Conservation (phyloP, 2,113 vertebrate genomes). For the Lynx canadensis region DNA sequence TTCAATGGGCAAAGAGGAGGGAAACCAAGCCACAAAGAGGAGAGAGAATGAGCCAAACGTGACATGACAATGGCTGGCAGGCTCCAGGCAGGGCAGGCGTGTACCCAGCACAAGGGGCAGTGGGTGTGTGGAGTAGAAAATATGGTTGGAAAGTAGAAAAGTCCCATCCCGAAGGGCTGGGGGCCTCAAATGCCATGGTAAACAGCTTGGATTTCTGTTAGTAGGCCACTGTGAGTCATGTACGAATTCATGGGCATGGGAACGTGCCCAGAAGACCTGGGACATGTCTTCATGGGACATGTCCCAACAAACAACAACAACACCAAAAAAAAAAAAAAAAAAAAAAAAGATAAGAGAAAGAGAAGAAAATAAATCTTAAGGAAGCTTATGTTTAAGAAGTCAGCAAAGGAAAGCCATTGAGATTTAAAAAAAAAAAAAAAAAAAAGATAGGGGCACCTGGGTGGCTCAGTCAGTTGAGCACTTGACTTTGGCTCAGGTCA, state of each 20-base stretch:
- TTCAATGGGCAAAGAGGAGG: neutral
- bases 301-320: no score
- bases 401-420: neutral
- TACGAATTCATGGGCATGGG: neutral
- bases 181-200: neutral
- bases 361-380: neutral
- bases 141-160: neutral
- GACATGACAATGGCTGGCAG: fast-evolving
- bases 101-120: no score
- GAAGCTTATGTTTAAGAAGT: neutral
- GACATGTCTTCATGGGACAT: no score
- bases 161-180: neutral
- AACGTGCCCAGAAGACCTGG: neutral
- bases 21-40: neutral
- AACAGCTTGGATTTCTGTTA: neutral
- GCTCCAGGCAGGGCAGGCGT: neutral
- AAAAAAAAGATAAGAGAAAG: neutral
- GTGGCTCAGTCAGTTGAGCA: no score
- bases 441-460: no score
- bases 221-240: no score
- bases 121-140: neutral
- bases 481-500: no score
- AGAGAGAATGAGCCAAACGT: neutral
- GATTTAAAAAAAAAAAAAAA: neutral
- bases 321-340: neutral